phyloP scores from a whole-genome alignment of 2,888 invertebrate species.

The Dolomedes plantarius region DNA sequence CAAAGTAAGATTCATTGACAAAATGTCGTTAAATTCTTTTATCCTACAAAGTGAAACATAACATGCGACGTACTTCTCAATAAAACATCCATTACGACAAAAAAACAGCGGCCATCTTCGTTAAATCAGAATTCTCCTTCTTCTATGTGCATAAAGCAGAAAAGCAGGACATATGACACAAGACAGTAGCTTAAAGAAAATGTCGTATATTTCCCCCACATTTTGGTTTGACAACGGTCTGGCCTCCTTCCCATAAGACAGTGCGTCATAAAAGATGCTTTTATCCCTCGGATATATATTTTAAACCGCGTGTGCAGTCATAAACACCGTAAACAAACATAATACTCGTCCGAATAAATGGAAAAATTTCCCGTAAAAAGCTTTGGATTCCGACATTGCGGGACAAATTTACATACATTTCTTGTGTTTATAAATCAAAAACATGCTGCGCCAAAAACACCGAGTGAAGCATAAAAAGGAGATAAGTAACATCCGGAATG shows the following conservation, averaged over 20 bases:
- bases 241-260: not conserved
- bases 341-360: not conserved
- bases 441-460: not conserved
- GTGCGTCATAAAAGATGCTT: not conserved
- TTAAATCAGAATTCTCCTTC: too few relatives aligned
- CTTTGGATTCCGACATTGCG: not conserved
- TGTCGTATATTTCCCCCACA: too few relatives aligned
- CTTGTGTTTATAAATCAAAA: slow-evolving; percentile 53
- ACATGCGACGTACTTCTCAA: too few relatives aligned
- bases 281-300: not conserved
- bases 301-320: not conserved
- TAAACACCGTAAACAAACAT: not conserved
- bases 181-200: too few relatives aligned
- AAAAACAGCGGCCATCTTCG: too few relatives aligned
- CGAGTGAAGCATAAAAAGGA: not conserved
- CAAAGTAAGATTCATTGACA: too few relatives aligned
- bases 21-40: too few relatives aligned
- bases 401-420: slow-evolving; percentile 56
- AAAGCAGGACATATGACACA: too few relatives aligned
- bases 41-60: too few relatives aligned
- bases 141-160: too few relatives aligned
- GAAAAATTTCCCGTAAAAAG: not conserved
- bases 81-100: too few relatives aligned
- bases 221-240: not conserved
- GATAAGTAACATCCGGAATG: not conserved